A percentile compares a stretch with the other conserved stretches of the same genome.
phyloP scores from a whole-genome alignment of 2,113 vertebrate genomes.

The Sinocyclocheilus anshuiensis region DNA sequence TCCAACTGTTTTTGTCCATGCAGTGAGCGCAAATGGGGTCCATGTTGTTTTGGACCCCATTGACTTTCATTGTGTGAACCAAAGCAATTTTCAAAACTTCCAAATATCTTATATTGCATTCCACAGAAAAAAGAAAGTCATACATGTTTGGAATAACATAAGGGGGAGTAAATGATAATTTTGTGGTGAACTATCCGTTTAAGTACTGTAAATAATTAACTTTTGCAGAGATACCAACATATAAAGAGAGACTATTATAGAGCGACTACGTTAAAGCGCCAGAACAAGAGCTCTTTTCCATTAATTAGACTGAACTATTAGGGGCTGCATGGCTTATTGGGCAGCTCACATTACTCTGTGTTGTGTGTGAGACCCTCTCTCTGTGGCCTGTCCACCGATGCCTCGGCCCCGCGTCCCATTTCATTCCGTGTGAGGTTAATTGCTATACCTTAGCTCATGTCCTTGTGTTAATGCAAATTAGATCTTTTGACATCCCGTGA shows the following conservation, averaged over 20 bases:
- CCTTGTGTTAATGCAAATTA: conserved; percentile 54
- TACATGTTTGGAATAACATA: background rate
- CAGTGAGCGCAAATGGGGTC: too few relatives aligned
- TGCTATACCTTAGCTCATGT: conserved; percentile 47
- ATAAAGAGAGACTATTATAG: background rate
- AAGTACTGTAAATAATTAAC: background rate
- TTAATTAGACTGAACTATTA: conserved; percentile 46
- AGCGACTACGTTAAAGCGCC: background rate
- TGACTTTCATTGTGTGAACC: too few relatives aligned
- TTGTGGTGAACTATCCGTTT: background rate
- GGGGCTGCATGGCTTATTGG: conserved; percentile 15
- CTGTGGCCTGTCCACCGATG: conserved; percentile 19
- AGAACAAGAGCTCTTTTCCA: conserved; percentile 14
- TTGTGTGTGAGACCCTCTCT: conserved; percentile 30
- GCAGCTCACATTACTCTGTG: conserved; percentile 10
- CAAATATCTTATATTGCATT: background rate
- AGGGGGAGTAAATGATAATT: background rate
- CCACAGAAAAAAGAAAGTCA: background rate
- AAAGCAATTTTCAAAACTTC: too few relatives aligned
- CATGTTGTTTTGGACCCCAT: too few relatives aligned
- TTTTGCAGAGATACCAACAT: background rate
- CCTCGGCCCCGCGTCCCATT: background rate
- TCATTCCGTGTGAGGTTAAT: conserved; percentile 44
- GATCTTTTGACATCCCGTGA: conserved; percentile 44
- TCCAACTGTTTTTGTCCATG: background rate